Evolutionary conservation across 1,140 invertebrate species (phyloP), one percentile per base, ranked within the genome.

Genomic region (Drosophila ambigua): DNA sequence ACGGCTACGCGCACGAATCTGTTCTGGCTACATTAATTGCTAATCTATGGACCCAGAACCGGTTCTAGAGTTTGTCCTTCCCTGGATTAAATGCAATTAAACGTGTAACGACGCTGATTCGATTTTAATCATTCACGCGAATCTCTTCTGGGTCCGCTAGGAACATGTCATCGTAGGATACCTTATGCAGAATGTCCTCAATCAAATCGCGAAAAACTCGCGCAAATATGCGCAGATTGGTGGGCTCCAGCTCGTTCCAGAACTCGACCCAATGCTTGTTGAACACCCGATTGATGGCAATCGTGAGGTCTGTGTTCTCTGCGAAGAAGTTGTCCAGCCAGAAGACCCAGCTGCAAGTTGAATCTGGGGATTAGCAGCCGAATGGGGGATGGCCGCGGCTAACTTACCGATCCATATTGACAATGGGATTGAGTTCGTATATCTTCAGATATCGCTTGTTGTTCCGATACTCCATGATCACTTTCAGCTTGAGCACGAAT

Each of bases 191-290:
- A 11, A 80, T 52, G 15, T 73, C 51, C 35, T 60, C 61, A 31
- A 85, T 51, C 35, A 85, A 48, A 11, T 57, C 45, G 0, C 48
- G 60, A 39, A 85, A 85, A 5, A 80, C 74, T 11, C 52, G 39
- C 0, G 68, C 58, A 15, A 85, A 85, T 43, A 66, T 54, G 15
- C 23, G 31, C 2, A 80, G 31, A 13, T 85, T 65, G 2, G 2
- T 31, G 3, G 81, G 81, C 31, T 85, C 81, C 49, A 85, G 35
- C 15, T 85, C 81, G 49, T 85, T 85, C 81, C 81, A 85, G 43
- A 85, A 74, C 13, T 80, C 77, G 6, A 84, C 28, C 81, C 81
- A 84, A 45, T 84, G 64, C 2, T 5, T 5, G 35, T 85, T 85
- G 16, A 85, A 63, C 2, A 85, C 49, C 4, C 71, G 52, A 46